Evolutionary conservation across 2,797 vertebrate genomes (phyloP), one percentile per base, ranked within the genome.

Genomic region (Paedocypris micromegethes): DNA sequence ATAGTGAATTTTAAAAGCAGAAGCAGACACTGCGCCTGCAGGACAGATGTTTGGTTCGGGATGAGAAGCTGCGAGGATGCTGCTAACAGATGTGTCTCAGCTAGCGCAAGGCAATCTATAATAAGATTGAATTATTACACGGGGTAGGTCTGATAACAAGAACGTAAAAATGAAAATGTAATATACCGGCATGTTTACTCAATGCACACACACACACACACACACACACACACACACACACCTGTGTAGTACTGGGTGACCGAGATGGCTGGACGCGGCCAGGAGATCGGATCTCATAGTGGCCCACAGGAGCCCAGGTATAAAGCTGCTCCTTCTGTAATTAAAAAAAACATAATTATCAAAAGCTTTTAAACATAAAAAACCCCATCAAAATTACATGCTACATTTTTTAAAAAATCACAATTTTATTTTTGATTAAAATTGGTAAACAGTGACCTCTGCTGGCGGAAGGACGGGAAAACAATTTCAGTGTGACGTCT

Each of bases 301-400:
- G 89, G 72, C 90, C 93, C 4, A 97, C 83, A 48, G 92, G 89
- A 59, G 91, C 91, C 93, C 94, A 97, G 46, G 94, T 98, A 63
- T 96, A 94, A 79, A 96, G 90, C 77, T 94, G 92, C 75, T 95
- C 93, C 87, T 93, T 92, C 94, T 98, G 75, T 61, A 73, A 54
- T 70, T n/a, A 7, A 75, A 5, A 68, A 62, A 64, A 70, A 37
- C 3, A 64, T 2, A 49, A 47, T 0, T 9, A 23, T 23, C 23
- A 23, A 1, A 23, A 23, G 23, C 23, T 23, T 23, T 23, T 23
- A 23, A 23, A 23, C 23, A 23, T 23, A 23, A 23, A 23, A 23
- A 23, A 23, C 23, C 23, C 23, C 23, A 23, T 23, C 23, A 23
- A 23, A 23, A 23, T 23, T 23, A 23, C 23, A 23, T 23, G 23